phyloP scores from a whole-genome alignment of 2,797 vertebrate genomes.

The Botia kubotai region DNA sequence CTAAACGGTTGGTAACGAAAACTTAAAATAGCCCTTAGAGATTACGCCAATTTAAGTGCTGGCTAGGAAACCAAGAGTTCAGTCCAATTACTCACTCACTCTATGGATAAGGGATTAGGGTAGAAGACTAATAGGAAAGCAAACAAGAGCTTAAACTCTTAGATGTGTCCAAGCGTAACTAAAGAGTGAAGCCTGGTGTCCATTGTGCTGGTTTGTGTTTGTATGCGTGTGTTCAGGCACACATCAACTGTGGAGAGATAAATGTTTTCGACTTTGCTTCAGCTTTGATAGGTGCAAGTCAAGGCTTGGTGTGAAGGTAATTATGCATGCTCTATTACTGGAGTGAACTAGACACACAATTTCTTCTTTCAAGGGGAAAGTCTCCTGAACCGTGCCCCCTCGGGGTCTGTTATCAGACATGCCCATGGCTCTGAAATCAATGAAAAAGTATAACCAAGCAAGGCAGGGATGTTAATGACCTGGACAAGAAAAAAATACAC shows the following conservation, averaged over 20 bases:
- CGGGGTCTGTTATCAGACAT: constrained; percentile 40
- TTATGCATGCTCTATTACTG: constrained; percentile 35
- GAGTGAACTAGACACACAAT: constrained; percentile 7
- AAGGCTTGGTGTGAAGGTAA: constrained; percentile 40
- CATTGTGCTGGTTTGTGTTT: not conserved
- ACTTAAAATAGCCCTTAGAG: constrained; percentile 44
- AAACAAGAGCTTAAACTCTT: constrained; percentile 42
- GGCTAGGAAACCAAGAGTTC: constrained; percentile 16
- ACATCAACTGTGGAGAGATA: not conserved
- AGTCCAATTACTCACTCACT: constrained; percentile 40
- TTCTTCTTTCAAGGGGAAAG: constrained; percentile 27
- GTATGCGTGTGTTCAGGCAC: not conserved
- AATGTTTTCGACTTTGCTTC: constrained; percentile 6
- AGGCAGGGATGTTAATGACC: constrained; percentile 23
- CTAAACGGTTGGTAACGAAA: not conserved
- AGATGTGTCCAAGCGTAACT: constrained; percentile 38
- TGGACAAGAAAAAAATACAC: constrained; percentile 4
- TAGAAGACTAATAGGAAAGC: constrained; percentile 41
- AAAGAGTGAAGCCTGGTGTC: constrained; percentile 25
- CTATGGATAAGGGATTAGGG: constrained; percentile 42
- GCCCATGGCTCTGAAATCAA: constrained; percentile 30
- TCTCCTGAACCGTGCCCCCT: constrained; percentile 40
- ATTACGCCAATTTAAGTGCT: constrained; percentile 38
- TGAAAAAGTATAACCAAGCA: constrained; percentile 9
- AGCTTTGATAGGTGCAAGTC: constrained; percentile 31